Conservation (phyloP, 2,113 vertebrate species). For the Callospermophilus lateralis region DNA sequence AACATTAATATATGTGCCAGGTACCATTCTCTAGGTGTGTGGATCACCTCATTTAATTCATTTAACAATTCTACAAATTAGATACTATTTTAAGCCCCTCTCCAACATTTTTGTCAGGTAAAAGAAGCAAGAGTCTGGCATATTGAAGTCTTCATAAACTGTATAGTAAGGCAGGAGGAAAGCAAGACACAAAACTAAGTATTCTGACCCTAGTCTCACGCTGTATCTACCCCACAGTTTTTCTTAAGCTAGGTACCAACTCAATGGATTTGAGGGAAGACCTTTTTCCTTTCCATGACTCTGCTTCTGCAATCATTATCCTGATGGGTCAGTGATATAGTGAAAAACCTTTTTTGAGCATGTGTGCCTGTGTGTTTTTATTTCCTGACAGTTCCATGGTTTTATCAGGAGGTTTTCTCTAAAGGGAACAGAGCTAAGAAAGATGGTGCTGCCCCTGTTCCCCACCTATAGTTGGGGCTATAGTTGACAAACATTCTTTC, state of each 20-base stretch:
- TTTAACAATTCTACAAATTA: background rate
- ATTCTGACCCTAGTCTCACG: background rate
- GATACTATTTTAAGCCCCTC: background rate
- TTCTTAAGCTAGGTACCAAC: background rate
- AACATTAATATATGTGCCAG: background rate
- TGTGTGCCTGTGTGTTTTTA: background rate
- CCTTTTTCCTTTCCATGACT: accelerated
- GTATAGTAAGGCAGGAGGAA: background rate
- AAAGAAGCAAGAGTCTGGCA: background rate
- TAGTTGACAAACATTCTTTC: background rate
- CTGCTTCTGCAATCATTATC: background rate
- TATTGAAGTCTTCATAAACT: background rate
- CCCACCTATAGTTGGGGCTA: background rate
- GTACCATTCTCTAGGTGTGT: background rate
- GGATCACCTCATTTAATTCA: background rate
- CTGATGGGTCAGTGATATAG: background rate
- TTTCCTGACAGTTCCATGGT: background rate
- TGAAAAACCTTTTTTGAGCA: background rate
- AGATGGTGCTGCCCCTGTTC: accelerated
- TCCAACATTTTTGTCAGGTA: background rate
- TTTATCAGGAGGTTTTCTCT: background rate
- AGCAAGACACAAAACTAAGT: background rate
- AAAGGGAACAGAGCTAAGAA: background rate
- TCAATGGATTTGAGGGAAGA: background rate
- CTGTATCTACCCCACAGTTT: background rate